Conservation (phyloP, 2,888 invertebrate genomes). For the Drosophila anceps region DNA sequence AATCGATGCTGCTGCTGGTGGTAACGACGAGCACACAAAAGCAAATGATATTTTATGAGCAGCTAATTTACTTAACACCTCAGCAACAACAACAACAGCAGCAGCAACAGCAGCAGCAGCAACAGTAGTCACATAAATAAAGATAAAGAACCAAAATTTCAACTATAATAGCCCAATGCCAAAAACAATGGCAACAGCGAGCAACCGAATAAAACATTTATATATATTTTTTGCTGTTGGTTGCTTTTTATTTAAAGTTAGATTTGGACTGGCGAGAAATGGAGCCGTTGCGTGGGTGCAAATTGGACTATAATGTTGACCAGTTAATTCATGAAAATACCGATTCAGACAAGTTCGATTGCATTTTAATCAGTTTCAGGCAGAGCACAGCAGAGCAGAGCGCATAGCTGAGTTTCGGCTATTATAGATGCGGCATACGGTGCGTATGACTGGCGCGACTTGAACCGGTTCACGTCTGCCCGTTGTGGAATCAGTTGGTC, state of each 20-base stretch:
- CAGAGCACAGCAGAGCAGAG: constrained; percentile 61
- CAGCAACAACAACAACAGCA: constrained; percentile 52
- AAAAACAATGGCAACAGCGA: constrained; percentile 39
- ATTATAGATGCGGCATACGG: constrained; percentile 45
- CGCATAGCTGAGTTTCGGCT: background rate
- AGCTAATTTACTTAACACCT: constrained; percentile 82
- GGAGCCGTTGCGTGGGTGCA: constrained; percentile 67
- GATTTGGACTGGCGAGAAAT: constrained; percentile 36
- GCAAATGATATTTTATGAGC: constrained; percentile 81
- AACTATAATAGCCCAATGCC: constrained; percentile 66
- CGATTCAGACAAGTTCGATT: constrained; percentile 72
- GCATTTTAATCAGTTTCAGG: constrained; percentile 74
- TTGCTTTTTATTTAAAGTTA: constrained; percentile 36
- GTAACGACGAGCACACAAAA: constrained; percentile 63
- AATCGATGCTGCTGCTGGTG: constrained; percentile 49
- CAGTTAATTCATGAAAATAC: constrained; percentile 79
- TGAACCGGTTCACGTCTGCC: constrained; percentile 15
- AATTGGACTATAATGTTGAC: constrained; percentile 64
- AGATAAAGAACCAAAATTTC: constrained; percentile 48
- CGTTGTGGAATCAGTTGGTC: constrained; percentile 28
- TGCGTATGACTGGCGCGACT: constrained; percentile 66
- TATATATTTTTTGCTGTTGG: constrained; percentile 47
- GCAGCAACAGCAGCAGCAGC: constrained; percentile 29
- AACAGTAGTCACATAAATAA: constrained; percentile 40
- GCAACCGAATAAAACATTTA: constrained; percentile 49